Conservation (phyloP, 2,113 vertebrate species). For the Macaca fascicularis region T2T-MFA8v1.1 NC_088389.1:75829001-75829500, state of each 20-base stretch:
- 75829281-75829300: not conserved
- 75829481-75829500: not conserved
- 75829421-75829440: not conserved
- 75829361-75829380: not conserved
- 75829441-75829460: not conserved
- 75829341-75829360: not conserved
- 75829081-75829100: not conserved
- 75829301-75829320: not conserved
- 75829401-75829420: not conserved
- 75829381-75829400: not conserved
- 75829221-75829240: not conserved
- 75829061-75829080: not conserved
- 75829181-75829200: not conserved
- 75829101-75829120: not conserved
- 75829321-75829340: not conserved
- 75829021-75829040: no score
- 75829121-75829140: not conserved
- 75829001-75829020: no score
- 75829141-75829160: not conserved
- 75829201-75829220: not conserved
- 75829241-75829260: not conserved
- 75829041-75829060: no score
- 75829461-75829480: not conserved
- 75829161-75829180: not conserved
- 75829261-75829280: not conserved